Percentiles rank a stretch among this genome's conserved stretches.
Evolutionary conservation across 2,113 vertebrate species (phyloP).

Genomic region (Solea senegalensis): DNA sequence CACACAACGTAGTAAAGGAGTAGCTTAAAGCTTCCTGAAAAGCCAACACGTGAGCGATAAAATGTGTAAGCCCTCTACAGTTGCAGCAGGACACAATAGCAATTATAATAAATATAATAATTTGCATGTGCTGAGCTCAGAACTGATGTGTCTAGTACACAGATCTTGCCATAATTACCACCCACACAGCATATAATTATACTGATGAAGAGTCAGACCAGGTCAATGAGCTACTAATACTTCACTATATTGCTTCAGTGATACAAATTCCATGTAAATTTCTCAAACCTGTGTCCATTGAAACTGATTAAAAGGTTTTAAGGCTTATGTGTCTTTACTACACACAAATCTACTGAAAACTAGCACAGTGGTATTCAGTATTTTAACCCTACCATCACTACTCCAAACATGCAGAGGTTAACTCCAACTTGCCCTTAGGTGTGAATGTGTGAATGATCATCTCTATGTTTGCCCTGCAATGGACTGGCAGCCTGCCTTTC

Average conservation of each 20-base stretch:
- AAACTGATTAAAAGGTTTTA: too few species aligned
- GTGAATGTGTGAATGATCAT: too few species aligned
- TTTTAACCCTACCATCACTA: too few species aligned
- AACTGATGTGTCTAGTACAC: not conserved
- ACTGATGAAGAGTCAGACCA: not conserved
- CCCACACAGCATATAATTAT: constrained; percentile 12
- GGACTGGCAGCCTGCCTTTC: too few species aligned
- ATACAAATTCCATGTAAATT: too few species aligned
- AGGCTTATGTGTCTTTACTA: too few species aligned
- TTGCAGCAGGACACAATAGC: not conserved
- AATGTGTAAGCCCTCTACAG: not conserved
- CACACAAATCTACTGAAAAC: not conserved
- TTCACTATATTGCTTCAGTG: not conserved
- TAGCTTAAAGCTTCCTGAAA: not conserved
- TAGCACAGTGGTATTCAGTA: too few species aligned
- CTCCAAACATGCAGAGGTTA: too few species aligned
- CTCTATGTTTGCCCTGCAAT: too few species aligned
- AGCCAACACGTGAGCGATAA: not conserved
- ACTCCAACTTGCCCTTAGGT: too few species aligned
- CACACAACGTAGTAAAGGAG: not conserved
- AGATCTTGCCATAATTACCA: constrained; percentile 3
- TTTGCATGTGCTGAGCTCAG: not conserved
- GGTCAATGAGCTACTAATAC: constrained; percentile 2
- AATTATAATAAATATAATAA: not conserved
- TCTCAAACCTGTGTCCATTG: too few species aligned